Conservation (phyloP, 2,888 invertebrate genomes). For the Cataglyphis rosenhaueri region DNA sequence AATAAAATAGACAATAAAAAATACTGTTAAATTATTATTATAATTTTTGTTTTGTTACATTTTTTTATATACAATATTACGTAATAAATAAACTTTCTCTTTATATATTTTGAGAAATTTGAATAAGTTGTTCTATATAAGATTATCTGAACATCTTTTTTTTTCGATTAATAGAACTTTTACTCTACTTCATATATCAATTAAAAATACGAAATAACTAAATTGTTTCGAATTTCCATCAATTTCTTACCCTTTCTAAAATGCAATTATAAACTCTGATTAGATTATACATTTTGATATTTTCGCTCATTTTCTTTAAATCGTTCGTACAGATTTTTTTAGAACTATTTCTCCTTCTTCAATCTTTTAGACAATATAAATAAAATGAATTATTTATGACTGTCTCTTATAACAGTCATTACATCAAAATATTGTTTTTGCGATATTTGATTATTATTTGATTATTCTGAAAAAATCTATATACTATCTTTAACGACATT, state of each 20-base stretch:
- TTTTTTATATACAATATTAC: too few relatives aligned
- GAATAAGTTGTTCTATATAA: background rate
- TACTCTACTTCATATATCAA: background rate
- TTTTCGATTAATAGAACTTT: background rate
- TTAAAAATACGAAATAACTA: background rate
- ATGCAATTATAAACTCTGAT: background rate
- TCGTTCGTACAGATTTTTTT: too few relatives aligned
- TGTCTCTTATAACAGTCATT: too few relatives aligned
- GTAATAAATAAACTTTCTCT: background rate
- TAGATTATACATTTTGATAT: background rate
- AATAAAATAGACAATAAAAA: background rate
- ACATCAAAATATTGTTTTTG: too few relatives aligned
- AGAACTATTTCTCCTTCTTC: too few relatives aligned
- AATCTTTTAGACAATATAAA: too few relatives aligned
- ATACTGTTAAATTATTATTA: background rate
- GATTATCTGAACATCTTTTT: too few relatives aligned
- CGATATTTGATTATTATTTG: too few relatives aligned
- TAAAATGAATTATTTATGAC: too few relatives aligned
- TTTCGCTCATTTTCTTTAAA: too few relatives aligned
- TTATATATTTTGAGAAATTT: background rate
- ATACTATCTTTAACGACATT: background rate
- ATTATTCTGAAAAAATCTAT: too few relatives aligned
- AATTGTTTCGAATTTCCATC: background rate
- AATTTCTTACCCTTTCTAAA: background rate
- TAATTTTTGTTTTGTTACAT: background rate